Evolutionary conservation across 2,888 invertebrate species (phyloP).

Genomic region (Boloria selene): DNA sequence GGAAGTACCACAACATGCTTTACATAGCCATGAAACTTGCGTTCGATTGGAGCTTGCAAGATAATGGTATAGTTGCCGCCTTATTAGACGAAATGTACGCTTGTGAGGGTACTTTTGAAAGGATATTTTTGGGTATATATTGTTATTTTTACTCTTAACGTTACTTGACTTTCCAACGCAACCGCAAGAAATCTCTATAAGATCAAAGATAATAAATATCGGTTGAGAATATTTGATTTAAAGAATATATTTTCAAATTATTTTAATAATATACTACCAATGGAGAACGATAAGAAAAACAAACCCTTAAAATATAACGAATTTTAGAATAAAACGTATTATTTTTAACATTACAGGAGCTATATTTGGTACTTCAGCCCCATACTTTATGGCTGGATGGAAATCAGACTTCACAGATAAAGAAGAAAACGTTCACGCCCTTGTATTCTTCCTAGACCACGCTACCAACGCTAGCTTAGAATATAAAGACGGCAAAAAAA

Average conservation of each 20-base stretch:
- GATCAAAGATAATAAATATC: too few species aligned
- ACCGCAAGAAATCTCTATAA: too few species aligned
- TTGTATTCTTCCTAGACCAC: slow-evolving; percentile 90
- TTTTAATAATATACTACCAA: too few species aligned
- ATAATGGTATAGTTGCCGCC: slow-evolving; percentile 86
- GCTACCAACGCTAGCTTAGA: slow-evolving; percentile 86
- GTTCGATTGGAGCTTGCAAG: slow-evolving; percentile 90
- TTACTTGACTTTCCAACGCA: too few species aligned
- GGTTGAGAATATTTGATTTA: too few species aligned
- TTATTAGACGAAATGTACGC: slow-evolving; percentile 85
- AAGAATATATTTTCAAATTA: too few species aligned
- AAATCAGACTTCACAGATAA: slow-evolving; percentile 91
- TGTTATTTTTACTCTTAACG: background rate
- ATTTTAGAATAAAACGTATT: background rate
- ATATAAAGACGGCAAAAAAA: slow-evolving; percentile 68
- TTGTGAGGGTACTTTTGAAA: slow-evolving; percentile 87
- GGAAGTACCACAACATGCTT: slow-evolving; percentile 92
- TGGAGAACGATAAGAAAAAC: too few species aligned
- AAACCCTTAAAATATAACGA: too few species aligned
- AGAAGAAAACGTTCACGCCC: slow-evolving; percentile 89
- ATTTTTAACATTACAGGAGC: slow-evolving; percentile 83
- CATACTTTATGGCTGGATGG: slow-evolving; percentile 93
- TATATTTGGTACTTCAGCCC: slow-evolving; percentile 90
- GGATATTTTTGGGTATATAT: slow-evolving; percentile 85
- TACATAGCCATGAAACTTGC: slow-evolving; percentile 92